Conservation (phyloP, 2,797 vertebrate genomes). For the Cyclopterus lumpus region DNA sequence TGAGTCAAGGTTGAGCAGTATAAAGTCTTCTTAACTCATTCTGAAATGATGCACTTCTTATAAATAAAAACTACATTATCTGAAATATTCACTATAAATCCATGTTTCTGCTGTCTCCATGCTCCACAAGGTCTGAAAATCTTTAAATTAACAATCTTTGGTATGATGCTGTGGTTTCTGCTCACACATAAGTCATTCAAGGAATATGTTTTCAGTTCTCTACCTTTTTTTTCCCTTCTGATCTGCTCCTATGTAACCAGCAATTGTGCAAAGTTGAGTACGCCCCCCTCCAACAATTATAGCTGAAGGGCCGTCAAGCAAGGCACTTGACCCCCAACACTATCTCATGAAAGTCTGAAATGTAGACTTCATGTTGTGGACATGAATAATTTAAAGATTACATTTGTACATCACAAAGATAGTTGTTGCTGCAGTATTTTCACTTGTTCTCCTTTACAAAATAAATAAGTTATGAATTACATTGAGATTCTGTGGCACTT, state of each 20-base stretch:
- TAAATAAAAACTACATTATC: no score
- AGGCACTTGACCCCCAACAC: constrained; percentile 18
- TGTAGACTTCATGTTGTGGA: constrained; percentile 2
- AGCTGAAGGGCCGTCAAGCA: constrained; percentile 10
- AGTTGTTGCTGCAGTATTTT: not conserved
- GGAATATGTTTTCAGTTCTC: not conserved
- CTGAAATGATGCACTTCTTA: not conserved
- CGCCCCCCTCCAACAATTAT: not conserved
- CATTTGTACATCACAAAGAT: not conserved
- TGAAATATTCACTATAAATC: no score
- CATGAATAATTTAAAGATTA: constrained; percentile 17
- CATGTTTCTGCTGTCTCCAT: not conserved
- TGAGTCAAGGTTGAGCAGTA: no score
- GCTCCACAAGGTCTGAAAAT: not conserved
- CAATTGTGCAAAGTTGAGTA: not conserved
- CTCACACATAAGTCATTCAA: not conserved
- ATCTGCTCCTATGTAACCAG: constrained; percentile 6
- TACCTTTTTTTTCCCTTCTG: constrained; percentile 6
- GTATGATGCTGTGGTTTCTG: not conserved
- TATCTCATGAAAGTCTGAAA: constrained; percentile 14
- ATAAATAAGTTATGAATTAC: constrained; percentile 6
- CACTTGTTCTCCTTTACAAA: not conserved
- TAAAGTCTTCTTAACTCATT: not conserved
- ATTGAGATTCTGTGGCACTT: not conserved
- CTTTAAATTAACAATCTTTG: not conserved